Evolutionary conservation across 1,140 invertebrate genomes (phyloP).

Genomic region (Archivesica marissinica): DNA sequence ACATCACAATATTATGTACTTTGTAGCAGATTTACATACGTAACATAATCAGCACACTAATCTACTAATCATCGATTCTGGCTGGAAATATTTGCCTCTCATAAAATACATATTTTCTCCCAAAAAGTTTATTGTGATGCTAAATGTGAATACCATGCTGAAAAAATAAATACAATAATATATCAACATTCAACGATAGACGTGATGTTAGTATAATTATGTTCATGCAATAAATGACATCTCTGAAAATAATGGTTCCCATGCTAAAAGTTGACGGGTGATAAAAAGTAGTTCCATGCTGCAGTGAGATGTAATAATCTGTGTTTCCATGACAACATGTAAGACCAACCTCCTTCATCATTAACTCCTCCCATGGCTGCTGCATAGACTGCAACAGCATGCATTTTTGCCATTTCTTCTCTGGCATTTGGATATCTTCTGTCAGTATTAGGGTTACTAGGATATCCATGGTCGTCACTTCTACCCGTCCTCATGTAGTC

Average conservation of each 20-base stretch:
- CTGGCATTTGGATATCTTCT: constrained; percentile 24
- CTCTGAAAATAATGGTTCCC: not conserved
- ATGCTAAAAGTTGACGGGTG: not conserved
- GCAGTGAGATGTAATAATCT: constrained; percentile 7
- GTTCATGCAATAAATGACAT: not conserved
- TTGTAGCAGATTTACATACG: too few species aligned
- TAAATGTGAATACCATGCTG: too few species aligned
- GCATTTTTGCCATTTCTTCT: constrained; percentile 53
- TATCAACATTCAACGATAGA: not conserved
- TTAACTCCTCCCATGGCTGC: constrained; percentile 60
- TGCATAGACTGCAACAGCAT: constrained; percentile 55
- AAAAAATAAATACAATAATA: not conserved
- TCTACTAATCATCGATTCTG: too few species aligned
- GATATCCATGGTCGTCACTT: not conserved
- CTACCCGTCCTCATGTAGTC: not conserved
- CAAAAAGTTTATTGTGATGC: too few species aligned
- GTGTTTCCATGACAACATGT: constrained; percentile 37
- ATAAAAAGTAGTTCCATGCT: constrained; percentile 49
- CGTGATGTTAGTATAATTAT: not conserved
- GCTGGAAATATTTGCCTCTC: too few species aligned
- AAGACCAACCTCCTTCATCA: constrained; percentile 57
- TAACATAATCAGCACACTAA: too few species aligned
- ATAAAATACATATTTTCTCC: too few species aligned
- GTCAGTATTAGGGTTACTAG: not conserved
- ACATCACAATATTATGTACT: too few species aligned